A percentile compares a stretch with the other conserved stretches of the same genome.
Evolutionary conservation across 92 coral and sea anemone species (phyloP).

Genomic region (Epizoanthus stellaris): DNA sequence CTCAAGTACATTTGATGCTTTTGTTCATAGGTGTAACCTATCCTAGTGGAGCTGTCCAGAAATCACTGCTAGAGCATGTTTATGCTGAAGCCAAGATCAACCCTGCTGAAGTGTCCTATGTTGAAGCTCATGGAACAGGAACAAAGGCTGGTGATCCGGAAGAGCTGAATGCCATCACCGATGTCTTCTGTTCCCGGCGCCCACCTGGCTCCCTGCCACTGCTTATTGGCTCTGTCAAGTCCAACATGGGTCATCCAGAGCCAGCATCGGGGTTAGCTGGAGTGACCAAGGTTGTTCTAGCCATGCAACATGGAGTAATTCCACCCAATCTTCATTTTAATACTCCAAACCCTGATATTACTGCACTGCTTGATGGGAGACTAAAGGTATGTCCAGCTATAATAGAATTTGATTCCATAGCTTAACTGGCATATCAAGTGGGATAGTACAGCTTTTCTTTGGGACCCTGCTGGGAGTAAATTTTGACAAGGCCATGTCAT

Average conservation of each 20-base stretch:
- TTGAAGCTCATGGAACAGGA: constrained; percentile 92
- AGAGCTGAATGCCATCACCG: constrained; percentile 78
- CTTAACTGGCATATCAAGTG: no score
- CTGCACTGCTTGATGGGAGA: constrained; percentile 81
- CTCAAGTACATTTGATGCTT: background rate
- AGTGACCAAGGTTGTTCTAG: constrained; percentile 76
- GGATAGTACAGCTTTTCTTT: no score
- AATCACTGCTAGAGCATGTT: constrained; percentile 77
- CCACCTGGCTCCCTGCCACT: constrained; percentile 58
- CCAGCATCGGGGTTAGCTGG: constrained; percentile 88
- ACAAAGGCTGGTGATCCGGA: constrained; percentile 91
- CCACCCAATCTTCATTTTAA: constrained; percentile 85
- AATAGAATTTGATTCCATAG: no score
- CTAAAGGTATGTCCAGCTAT: constrained; percentile 54
- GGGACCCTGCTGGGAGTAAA: no score
- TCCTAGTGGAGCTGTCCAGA: constrained; percentile 86
- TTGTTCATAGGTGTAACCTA: constrained; percentile 73
- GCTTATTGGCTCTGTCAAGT: constrained; percentile 87
- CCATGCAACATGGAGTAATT: constrained; percentile 76
- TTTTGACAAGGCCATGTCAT: no score
- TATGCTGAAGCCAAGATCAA: constrained; percentile 78
- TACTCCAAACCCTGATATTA: constrained; percentile 81
- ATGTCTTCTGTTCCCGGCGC: constrained; percentile 69
- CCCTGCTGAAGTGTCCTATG: constrained; percentile 76
- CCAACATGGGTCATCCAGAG: constrained; percentile 93